Evolutionary conservation across 2,797 vertebrate genomes (phyloP).

Genomic region (Hozukius guyotensis): DNA sequence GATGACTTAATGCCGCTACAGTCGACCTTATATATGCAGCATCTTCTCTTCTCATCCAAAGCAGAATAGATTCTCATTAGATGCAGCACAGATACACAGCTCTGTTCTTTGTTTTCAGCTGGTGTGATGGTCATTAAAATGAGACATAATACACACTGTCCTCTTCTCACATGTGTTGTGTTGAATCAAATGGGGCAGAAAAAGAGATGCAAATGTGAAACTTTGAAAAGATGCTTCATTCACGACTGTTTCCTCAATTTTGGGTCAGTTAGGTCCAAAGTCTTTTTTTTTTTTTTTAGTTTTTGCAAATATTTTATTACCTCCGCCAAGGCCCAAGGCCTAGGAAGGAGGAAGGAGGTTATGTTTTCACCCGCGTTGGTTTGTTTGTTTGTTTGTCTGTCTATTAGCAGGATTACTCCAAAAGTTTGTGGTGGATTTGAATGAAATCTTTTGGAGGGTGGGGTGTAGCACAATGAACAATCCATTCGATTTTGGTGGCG

Average conservation of each 20-base stretch:
- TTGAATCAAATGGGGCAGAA: no score
- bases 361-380: no score
- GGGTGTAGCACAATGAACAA: no score
- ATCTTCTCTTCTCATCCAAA: constrained; percentile 9
- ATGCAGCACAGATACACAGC: constrained; percentile 2
- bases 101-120: constrained; percentile 13
- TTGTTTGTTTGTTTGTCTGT: no score
- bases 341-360: no score
- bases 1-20: neutral
- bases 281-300: neutral
- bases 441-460: no score
- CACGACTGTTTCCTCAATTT: neutral
- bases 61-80: constrained; percentile 19
- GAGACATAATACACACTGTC: neutral
- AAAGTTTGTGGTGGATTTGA: no score
- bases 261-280: neutral
- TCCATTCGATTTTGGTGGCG: no score
- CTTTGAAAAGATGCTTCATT: neutral
- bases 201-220: neutral
- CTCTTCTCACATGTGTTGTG: neutral
- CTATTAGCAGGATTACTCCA: no score
- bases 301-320: neutral
- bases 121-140: constrained; percentile 31
- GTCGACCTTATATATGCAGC: neutral
- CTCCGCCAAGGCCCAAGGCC: no score